Evolutionary conservation across 2,888 invertebrate species (phyloP), one percentile per base, ranked within the genome.

Genomic region (Keiferia lycopersicella): DNA sequence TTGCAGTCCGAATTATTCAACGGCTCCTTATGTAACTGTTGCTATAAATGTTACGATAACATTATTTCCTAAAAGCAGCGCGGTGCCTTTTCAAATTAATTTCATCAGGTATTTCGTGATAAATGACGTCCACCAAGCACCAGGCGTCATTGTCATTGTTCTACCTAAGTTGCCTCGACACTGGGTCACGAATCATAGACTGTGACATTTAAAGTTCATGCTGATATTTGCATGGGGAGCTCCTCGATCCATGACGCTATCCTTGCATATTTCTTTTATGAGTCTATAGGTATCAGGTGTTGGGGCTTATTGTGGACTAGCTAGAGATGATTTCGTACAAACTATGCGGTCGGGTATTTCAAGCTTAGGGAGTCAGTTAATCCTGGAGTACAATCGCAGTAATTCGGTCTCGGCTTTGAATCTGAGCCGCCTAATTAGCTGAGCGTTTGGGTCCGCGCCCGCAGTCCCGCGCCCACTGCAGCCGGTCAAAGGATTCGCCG

Each of bases 141-240:
- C 34, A 34, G 34, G 58, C 57, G 48, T 64, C 50, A 48, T 64
- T 50, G 64, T 64, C 30, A 34, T 53, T 51, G 59, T 62, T 41
- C 53, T 41, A 48, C 57, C 58, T 48, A 48, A 48, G 30, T 48
- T 61, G n/a, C 20, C 26, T 11, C 30, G 58, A 60, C 61, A 38
- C 34, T 62, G 41, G 45, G 68, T 66, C 73, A 81, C 74, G 78
- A 77, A 73, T 79, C 80, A 78, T 72, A 72, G 73, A 80, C 73
- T 78, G 66, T 86, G 86, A 84, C 89, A 88, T 91, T 91, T 90
- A 89, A 91, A 91, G 89, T 86, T 88, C 88, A 89, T 71, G 72
- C 70, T 87, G 89, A 79, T 87, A 90, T 88, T 89, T 89, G 80
- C 81, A 78, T 72, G 73, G 75, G 69, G 71, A 69, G 66, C 66